Percentiles rank a stretch among this genome's conserved stretches.
Evolutionary conservation across 2,113 vertebrate genomes (phyloP).

Genomic region (Copsychus sechellarum): DNA sequence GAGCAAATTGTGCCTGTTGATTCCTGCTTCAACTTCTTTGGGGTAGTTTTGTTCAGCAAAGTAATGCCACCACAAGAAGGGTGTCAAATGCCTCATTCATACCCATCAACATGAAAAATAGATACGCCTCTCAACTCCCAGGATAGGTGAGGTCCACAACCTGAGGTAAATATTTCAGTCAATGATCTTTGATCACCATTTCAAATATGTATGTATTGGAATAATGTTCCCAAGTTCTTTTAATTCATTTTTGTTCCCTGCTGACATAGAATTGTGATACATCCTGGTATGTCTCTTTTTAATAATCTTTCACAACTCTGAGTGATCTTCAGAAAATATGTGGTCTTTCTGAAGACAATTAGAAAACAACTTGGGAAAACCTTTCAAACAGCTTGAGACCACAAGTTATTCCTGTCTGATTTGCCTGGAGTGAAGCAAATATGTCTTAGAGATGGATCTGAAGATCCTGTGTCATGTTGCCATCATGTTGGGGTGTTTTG

Average conservation of each 20-base stretch:
- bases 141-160: neutral
- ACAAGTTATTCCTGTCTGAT: neutral
- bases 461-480: neutral
- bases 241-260: neutral
- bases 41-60: neutral
- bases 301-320: neutral
- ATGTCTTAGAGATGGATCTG: rapidly evolving
- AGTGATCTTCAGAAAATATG: neutral
- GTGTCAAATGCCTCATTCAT: neutral
- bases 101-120: neutral
- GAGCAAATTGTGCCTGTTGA: neutral
- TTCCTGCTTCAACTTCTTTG: neutral
- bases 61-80: neutral
- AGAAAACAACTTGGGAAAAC: neutral
- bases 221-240: neutral
- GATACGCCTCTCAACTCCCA: neutral
- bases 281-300: neutral
- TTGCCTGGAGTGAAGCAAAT: neutral
- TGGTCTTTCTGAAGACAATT: neutral
- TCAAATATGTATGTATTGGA: neutral
- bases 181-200: neutral
- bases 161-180: neutral
- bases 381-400: neutral
- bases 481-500: rapidly evolving
- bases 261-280: neutral